Percentiles rank a stretch among this genome's conserved stretches.
These are phyloP conservation scores for Cisticola juncidis DNA, from an alignment of 2,113 vertebrate genomes.

Conservation along the genomic window DNA sequence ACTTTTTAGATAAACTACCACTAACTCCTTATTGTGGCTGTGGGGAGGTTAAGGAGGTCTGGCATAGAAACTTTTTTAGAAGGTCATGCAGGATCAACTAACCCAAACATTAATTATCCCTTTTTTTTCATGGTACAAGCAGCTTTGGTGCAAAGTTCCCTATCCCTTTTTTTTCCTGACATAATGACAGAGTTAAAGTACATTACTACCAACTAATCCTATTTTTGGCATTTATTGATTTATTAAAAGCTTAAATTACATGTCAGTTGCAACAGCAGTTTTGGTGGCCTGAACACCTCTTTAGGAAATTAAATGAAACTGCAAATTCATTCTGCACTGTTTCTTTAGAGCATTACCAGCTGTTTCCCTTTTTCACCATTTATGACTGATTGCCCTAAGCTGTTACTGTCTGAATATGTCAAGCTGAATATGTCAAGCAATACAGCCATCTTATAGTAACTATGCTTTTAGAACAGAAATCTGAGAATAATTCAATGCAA, in stretches of 20 bases:
- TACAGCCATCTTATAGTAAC: not conserved
- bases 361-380: not conserved
- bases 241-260: not conserved
- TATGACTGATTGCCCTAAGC: not conserved
- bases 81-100: not conserved
- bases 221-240: not conserved
- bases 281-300: not conserved
- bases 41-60: not conserved
- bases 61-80: not conserved
- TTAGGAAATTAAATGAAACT: not conserved
- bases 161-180: not conserved
- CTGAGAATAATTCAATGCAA: not conserved
- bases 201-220: not conserved
- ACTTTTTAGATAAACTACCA: not conserved
- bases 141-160: not conserved
- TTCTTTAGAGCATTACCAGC: not conserved
- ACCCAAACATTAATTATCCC: not conserved
- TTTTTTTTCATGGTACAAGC: not conserved
- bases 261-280: not conserved
- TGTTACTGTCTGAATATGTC: not conserved
- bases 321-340: not conserved
- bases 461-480: not conserved
- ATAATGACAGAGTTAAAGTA: not conserved
- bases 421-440: not conserved
- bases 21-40: not conserved